Evolutionary conservation across 2,113 vertebrate species (phyloP).

Genomic region (Lates calcarifer): DNA sequence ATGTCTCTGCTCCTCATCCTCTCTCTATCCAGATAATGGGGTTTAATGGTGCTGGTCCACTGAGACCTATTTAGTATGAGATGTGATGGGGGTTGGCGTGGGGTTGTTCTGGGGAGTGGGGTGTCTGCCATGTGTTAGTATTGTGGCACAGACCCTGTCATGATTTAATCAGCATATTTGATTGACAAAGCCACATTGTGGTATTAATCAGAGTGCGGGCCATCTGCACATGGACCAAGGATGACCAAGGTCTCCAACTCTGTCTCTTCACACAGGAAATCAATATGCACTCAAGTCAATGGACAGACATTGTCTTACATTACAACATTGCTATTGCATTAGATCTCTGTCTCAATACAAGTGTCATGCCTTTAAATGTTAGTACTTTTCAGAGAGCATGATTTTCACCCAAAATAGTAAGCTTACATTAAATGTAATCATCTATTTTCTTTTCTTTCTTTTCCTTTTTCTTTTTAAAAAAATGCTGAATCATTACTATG

Average conservation of each 20-base stretch:
- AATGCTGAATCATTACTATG: no score
- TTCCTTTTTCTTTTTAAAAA: no score
- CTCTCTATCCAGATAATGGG: constrained; percentile 74
- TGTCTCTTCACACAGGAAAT: constrained; percentile 27
- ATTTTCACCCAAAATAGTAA: no score
- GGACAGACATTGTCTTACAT: constrained; percentile 20
- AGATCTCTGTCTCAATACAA: no score
- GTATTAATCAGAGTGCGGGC: constrained; percentile 69
- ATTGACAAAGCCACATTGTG: constrained; percentile 39
- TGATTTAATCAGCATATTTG: constrained; percentile 53
- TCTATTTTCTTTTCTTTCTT: no score
- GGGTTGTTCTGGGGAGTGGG: neutral
- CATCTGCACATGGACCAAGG: constrained; percentile 52
- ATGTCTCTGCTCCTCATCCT: constrained; percentile 51
- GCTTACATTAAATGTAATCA: no score
- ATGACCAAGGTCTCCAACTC: constrained; percentile 23
- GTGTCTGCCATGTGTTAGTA: constrained; percentile 25
- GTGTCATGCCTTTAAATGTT: no score
- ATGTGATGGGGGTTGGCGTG: neutral
- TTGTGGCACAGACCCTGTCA: constrained; percentile 53
- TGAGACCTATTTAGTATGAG: constrained; percentile 47
- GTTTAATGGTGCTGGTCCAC: constrained; percentile 70
- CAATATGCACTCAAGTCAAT: constrained; percentile 41
- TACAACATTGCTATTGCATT: neutral
- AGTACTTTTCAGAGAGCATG: no score